Evolutionary conservation across 1,140 invertebrate genomes (phyloP).

Genomic region (Chelonus insularis): DNA sequence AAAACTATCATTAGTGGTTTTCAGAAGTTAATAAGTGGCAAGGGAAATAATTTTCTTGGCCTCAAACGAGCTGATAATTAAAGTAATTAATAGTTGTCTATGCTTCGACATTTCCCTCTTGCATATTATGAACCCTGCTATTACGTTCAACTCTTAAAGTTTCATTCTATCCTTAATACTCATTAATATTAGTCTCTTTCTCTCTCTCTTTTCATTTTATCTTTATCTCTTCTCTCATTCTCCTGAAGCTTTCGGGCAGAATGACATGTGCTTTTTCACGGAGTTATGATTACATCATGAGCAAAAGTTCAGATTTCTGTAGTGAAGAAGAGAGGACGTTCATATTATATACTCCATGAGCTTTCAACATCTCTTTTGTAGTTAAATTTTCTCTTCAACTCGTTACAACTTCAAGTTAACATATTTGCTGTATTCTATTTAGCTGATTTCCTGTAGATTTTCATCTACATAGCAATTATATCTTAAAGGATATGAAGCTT

Average conservation of each 20-base stretch:
- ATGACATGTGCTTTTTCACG: not conserved
- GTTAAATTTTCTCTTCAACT: no score
- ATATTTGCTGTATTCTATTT: no score
- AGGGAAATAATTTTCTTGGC: not conserved
- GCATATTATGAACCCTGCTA: not conserved
- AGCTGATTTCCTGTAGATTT: no score
- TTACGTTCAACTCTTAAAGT: not conserved
- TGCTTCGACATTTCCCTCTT: not conserved
- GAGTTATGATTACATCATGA: not conserved
- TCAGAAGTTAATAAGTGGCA: not conserved
- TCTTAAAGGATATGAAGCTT: no score
- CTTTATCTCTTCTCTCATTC: not conserved
- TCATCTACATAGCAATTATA: no score
- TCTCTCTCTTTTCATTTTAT: not conserved
- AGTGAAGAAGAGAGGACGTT: not conserved
- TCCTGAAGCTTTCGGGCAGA: not conserved
- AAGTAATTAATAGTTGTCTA: constrained; percentile 2
- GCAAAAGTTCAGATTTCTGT: not conserved
- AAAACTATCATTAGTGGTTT: not conserved
- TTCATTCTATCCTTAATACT: constrained; percentile 1
- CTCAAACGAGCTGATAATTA: not conserved
- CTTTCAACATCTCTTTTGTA: no score
- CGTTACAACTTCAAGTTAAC: no score
- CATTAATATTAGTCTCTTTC: not conserved
- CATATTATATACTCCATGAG: no score